These are phyloP conservation scores for Bathynomus jamesi DNA, from an alignment of 1,140 invertebrate species.

Conservation along the genomic window DNA sequence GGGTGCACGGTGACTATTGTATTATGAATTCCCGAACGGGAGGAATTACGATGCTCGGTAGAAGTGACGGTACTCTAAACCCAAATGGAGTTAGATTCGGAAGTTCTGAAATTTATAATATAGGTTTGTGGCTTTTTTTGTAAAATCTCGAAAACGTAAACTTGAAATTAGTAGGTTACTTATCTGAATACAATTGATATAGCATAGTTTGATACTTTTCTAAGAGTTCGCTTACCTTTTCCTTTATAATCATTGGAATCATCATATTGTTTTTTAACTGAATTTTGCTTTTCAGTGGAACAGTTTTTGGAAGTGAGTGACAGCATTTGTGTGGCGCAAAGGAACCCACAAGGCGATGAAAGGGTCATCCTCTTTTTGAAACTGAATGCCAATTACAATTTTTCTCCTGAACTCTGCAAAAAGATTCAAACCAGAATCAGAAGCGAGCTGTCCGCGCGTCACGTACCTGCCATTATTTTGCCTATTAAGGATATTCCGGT, in stretches of 20 bases:
- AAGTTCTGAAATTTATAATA: slow-evolving; percentile 55
- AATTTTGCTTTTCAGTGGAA: slow-evolving; percentile 45
- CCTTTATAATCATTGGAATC: background rate
- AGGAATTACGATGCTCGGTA: slow-evolving; percentile 53
- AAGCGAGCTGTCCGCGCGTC: slow-evolving; percentile 47
- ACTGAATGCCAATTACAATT: slow-evolving; percentile 42
- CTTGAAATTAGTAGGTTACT: background rate
- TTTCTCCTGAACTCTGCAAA: slow-evolving; percentile 43
- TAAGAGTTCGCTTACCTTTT: background rate
- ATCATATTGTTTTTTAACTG: background rate
- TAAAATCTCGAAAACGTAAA: too few relatives aligned
- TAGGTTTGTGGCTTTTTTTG: slow-evolving; percentile 42
- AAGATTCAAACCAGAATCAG: slow-evolving; percentile 45
- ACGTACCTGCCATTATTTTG: slow-evolving; percentile 50
- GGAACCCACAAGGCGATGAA: slow-evolving; percentile 45
- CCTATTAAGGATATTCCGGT: slow-evolving; percentile 48
- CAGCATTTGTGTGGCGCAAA: slow-evolving; percentile 51
- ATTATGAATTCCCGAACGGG: slow-evolving; percentile 48
- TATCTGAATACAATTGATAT: background rate
- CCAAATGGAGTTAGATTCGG: slow-evolving; percentile 57
- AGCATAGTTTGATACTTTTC: too few relatives aligned
- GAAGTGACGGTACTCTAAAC: slow-evolving; percentile 55
- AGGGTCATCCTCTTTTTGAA: slow-evolving; percentile 52
- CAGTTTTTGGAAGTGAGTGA: slow-evolving; percentile 48
- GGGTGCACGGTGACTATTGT: slow-evolving; percentile 54